Percentiles rank a stretch among this genome's conserved stretches.
Evolutionary conservation across 2,888 invertebrate species (phyloP).

Genomic region (Willowsia nigromaculata): DNA sequence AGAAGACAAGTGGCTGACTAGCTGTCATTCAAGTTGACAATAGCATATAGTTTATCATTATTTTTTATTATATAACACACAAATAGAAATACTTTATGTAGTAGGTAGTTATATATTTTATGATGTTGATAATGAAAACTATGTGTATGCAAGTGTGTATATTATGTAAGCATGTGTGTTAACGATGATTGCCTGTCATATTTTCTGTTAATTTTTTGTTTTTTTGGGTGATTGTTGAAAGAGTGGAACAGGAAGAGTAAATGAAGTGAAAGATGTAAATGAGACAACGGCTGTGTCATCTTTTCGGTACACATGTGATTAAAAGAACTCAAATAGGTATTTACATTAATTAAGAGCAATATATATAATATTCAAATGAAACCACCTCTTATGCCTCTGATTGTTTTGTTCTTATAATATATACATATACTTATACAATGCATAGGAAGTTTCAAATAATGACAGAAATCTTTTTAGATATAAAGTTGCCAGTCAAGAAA

Average conservation of each 20-base stretch:
- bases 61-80: conserved; percentile 30
- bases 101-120: too few species aligned
- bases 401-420: background rate
- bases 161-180: background rate
- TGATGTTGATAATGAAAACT: background rate
- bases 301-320: background rate
- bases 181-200: conserved; percentile 19
- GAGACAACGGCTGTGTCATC: background rate
- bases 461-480: background rate
- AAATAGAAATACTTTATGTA: background rate
- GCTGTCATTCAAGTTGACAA: conserved; percentile 53
- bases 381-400: background rate
- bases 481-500: conserved; percentile 60
- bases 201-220: conserved; percentile 21
- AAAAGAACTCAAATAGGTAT: background rate
- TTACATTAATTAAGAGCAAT: conserved; percentile 6
- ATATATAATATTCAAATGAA: background rate
- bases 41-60: conserved; percentile 36
- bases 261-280: background rate
- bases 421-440: background rate
- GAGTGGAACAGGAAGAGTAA: conserved; percentile 46
- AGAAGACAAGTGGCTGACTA: conserved; percentile 54
- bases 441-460: background rate
- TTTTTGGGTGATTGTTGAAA: background rate
- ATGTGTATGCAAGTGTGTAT: background rate